Conservation (phyloP, 2,888 invertebrate genomes). For the Nebria brevicollis region DNA sequence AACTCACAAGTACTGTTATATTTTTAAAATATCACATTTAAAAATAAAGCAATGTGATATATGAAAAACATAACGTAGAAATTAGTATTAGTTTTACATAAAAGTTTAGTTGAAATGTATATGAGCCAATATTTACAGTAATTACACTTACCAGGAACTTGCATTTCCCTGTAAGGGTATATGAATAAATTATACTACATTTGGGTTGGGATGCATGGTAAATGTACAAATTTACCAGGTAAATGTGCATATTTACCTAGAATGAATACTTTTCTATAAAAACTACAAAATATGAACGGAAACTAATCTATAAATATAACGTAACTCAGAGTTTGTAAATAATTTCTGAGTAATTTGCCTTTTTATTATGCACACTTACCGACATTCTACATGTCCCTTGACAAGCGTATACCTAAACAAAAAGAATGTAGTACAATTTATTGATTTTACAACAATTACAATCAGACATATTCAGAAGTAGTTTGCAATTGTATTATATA, state of each 20-base stretch:
- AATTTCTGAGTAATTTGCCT: not conserved
- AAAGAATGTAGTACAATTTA: conserved; percentile 1
- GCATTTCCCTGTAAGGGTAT: not conserved
- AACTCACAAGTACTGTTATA: no score
- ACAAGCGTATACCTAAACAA: conserved; percentile 1
- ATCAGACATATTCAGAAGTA: not conserved
- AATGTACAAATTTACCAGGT: not conserved
- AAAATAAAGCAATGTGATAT: not conserved
- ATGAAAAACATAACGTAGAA: no score
- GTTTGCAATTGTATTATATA: not conserved
- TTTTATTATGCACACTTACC: conserved; percentile 1
- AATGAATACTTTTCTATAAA: not conserved
- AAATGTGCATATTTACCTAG: conserved; percentile 1
- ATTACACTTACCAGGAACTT: not conserved
- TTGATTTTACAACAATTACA: not conserved
- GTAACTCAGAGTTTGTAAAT: not conserved
- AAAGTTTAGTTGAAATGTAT: not conserved
- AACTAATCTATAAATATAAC: not conserved
- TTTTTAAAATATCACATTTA: no score
- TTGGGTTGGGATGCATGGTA: conserved; percentile 1
- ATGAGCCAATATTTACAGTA: not conserved
- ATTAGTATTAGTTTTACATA: not conserved
- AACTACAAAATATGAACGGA: not conserved
- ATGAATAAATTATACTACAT: not conserved
- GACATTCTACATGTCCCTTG: conserved; percentile 1